A percentile compares a stretch with the other conserved stretches of the same genome.
Conservation (phyloP, 2,113 vertebrate species). For the Ploceus nigricollis region DNA sequence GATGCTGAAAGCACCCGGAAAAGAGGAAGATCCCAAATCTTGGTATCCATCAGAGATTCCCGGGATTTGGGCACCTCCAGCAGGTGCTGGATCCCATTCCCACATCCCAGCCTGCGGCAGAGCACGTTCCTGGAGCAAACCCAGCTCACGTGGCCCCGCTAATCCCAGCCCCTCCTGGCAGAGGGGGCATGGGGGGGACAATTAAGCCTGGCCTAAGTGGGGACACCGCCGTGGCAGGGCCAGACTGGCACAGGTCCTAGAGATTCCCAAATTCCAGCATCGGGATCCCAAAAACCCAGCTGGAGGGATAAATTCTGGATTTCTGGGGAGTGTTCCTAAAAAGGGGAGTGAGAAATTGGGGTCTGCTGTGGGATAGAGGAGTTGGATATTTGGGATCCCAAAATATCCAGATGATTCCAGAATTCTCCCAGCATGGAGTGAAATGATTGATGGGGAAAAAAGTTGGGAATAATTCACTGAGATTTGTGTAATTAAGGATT, state of each 20-base stretch:
- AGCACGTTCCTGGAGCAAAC: background rate
- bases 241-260: background rate
- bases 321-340: accelerated
- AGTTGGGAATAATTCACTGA: accelerated
- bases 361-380: accelerated
- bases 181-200: background rate
- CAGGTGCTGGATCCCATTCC: background rate
- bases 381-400: background rate
- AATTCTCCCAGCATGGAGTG: accelerated
- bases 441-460: background rate
- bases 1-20: background rate
- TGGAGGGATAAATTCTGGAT: background rate
- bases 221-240: background rate
- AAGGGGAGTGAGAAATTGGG: background rate
- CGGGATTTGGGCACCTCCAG: background rate
- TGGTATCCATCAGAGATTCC: accelerated
- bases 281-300: accelerated
- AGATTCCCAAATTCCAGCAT: accelerated
- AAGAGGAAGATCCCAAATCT: background rate
- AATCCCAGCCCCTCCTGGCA: background rate
- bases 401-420: accelerated
- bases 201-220: background rate
- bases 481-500: background rate
- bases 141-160: background rate
- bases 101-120: background rate